Evolutionary conservation across 2,888 invertebrate species (phyloP), one percentile per base, ranked within the genome.

Genomic region (Prosapia bicincta): DNA sequence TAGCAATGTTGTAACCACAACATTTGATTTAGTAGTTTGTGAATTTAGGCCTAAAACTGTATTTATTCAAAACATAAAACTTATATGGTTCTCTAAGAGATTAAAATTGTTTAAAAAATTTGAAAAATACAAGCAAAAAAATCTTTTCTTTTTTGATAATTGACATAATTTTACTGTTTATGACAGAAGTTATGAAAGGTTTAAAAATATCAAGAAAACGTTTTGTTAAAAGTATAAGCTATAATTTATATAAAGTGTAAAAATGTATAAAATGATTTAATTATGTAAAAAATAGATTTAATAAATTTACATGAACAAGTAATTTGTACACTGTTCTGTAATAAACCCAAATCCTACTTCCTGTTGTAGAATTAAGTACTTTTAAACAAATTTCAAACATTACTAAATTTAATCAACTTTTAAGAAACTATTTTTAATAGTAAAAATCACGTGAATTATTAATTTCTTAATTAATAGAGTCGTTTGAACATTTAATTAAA

Each of bases 241-340:
- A 54, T 54, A 20, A 54, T 54, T 74, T 74, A 74, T 74, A 74
- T 65, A 74, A 65, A 30, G 65, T 74, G 74, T 74, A 74, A 69
- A 74, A 74, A 74, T 74, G 74, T 74, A 74, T 74, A 74, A 74
- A 74, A 74, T 74, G 69, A 69, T 69, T 69, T 69, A 74, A 69
- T 74, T 69, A 74, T 74, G 74, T 74, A 74, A 74, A 74, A 74
- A 74, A 69, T 69, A 69, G 74, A 43, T 74, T 69, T 69, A 74
- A 69, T 69, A 74, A 73, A 74, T 74, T 74, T 74, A 74, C 74
- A 74, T 69, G 74, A 74, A 69, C 74, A 74, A 74, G 69, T 74
- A 74, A 73, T 68, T 6, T 30, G n/a, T n/a, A n/a, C n/a, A n/a
- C n/a, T n/a, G n/a, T n/a, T n/a, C n/a, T n/a, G n/a, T n/a, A n/a